Base-by-base conservation (phyloP, 2,797 vertebrate species). In the Percopsis omiscomaycus region DNA sequence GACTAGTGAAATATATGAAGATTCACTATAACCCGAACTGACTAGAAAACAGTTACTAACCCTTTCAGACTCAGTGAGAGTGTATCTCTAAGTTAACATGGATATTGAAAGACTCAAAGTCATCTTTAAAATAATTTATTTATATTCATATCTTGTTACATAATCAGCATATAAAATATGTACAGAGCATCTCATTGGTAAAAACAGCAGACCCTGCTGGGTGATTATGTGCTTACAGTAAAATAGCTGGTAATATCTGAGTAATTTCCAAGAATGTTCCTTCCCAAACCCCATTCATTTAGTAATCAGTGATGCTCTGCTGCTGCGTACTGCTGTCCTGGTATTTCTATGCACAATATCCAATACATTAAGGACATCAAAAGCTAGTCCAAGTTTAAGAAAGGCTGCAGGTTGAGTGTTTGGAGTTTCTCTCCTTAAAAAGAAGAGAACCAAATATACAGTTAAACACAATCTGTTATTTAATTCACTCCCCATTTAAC, bases 111-210 rank as follows among this genome's bases (percentile, higher is more conserved):
- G 9, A 42, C 37, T 37, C 37, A 42, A 5, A 30, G 60, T 61
- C 51, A 61, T 71, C 58, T 81, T 90, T 83, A 75, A 89, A 91
- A 93, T 92, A 90, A 92, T 93, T 93, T 93, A 93, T 92, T 83
- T 79, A 79, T 79, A 83, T 48, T 77, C 79, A 85, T 81, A 85
- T 77, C 84, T 82, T 72, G 75, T 71, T 84, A 79, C 59, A 82
- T 87, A 73, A 86, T 85, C 53, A 68, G 79, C 85, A 85, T 93
- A 92, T 86, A 93, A 93, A 93, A 92, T 92, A 92, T 92, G 50
- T 90, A 92, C 89, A 92, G 59, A 89, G 85, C 73, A 84, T 86
- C 73, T 78, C 61, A 84, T 82, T 64, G 37, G 72, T 88, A 88
- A 80, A 89, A 92, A 88, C 71, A 61, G 82, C 78, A 79, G 75